Conservation (phyloP, 2,797 vertebrate species). For the Gila robusta region DNA sequence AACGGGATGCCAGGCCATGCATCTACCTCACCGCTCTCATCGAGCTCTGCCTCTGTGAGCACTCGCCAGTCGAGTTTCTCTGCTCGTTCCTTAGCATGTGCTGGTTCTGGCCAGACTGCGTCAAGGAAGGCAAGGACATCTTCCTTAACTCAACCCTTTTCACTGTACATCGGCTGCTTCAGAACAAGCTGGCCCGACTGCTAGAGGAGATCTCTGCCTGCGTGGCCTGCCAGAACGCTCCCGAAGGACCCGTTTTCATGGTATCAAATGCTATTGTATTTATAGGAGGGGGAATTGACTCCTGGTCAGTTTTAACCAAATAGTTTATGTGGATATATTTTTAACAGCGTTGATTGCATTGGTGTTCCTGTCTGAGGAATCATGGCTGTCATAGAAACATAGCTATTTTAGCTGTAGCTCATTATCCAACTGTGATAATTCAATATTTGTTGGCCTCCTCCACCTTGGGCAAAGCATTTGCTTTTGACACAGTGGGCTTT, state of each 20-base stretch:
- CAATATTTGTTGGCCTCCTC: constrained; percentile 28
- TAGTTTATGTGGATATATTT: not conserved
- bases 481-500: constrained; percentile 71
- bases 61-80: constrained; percentile 66
- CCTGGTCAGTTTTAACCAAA: not conserved
- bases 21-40: constrained; percentile 69
- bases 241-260: constrained; percentile 64
- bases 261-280: constrained; percentile 63
- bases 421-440: not conserved
- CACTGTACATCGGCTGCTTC: constrained; percentile 68
- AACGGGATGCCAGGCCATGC: constrained; percentile 63
- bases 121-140: constrained; percentile 66
- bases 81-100: constrained; percentile 73
- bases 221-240: constrained; percentile 67
- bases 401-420: not conserved
- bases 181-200: constrained; percentile 70
- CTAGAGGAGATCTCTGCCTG: constrained; percentile 68
- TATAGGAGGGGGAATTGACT: not conserved
- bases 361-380: not conserved
- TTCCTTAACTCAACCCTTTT: constrained; percentile 72
- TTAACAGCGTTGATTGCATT: not conserved
- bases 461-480: constrained; percentile 62
- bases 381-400: not conserved
- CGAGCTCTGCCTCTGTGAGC: constrained; percentile 69
- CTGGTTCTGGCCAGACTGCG: constrained; percentile 72